A percentile compares a stretch with the other conserved stretches of the same genome.
phyloP scores from a whole-genome alignment of 2,888 invertebrate species.

The Coleophora deauratella region DNA sequence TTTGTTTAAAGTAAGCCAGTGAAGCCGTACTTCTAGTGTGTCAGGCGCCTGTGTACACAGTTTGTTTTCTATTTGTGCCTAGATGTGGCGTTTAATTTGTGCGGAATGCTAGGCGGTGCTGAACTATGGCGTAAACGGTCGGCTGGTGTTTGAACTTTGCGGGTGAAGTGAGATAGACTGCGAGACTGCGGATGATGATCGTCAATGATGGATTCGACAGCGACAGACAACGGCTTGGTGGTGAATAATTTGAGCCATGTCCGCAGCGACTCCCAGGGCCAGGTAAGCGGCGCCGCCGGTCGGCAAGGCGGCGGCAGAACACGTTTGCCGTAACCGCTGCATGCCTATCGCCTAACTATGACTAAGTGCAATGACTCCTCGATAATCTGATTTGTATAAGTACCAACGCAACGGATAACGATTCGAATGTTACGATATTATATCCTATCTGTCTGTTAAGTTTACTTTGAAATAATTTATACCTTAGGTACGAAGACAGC shows the following conservation, averaged over 20 bases:
- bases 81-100: slow-evolving; percentile 33
- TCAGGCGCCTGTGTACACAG: slow-evolving; percentile 31
- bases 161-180: slow-evolving; percentile 30
- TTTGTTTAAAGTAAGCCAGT: slow-evolving; percentile 42
- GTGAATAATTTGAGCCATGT: slow-evolving; percentile 70
- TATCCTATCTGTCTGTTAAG: slow-evolving; percentile 11
- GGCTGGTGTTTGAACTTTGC: slow-evolving; percentile 29
- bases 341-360: slow-evolving; percentile 47
- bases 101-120: slow-evolving; percentile 21
- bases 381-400: slow-evolving; percentile 32
- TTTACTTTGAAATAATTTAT: no score
- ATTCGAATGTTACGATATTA: slow-evolving; percentile 13
- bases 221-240: slow-evolving; percentile 63
- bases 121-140: slow-evolving; percentile 13
- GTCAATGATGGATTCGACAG: slow-evolving; percentile 61
- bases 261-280: slow-evolving; percentile 70
- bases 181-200: slow-evolving; percentile 45
- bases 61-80: slow-evolving; percentile 31
- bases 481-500: no score
- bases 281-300: slow-evolving; percentile 49
- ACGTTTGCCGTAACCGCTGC: slow-evolving; percentile 64
- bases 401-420: no score
- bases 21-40: slow-evolving; percentile 46
- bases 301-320: slow-evolving; percentile 37
- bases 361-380: slow-evolving; percentile 63